Evolutionary conservation across 2,113 vertebrate species (phyloP).

Genomic region (Quiscalus mexicanus): DNA sequence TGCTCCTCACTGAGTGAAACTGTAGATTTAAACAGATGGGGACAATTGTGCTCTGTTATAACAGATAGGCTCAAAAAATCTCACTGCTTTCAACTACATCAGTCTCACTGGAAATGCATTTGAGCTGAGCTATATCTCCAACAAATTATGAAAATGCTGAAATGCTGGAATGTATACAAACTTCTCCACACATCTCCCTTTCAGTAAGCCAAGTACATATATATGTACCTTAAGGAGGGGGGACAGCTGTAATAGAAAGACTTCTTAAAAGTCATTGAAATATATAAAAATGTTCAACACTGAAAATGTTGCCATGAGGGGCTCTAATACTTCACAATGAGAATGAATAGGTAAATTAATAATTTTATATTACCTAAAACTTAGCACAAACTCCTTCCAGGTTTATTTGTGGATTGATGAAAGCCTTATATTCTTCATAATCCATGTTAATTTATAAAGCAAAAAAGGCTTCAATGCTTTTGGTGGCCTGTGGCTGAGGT

Average conservation of each 20-base stretch:
- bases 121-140: neutral
- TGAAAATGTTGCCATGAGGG: neutral
- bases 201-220: neutral
- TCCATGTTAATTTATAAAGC: neutral
- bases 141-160: neutral
- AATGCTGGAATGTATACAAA: neutral
- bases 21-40: neutral
- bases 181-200: neutral
- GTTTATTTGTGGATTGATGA: neutral
- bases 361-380: conserved; percentile 4
- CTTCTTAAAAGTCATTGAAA: neutral
- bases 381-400: neutral
- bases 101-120: neutral
- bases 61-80: neutral
- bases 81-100: neutral
- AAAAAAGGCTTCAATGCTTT: neutral
- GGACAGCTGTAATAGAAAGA: neutral
- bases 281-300: neutral
- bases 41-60: neutral
- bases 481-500: neutral
- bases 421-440: neutral
- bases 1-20: neutral
- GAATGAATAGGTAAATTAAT: conserved; percentile 5
- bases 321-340: conserved; percentile 24
- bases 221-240: neutral